Evolutionary conservation across 2,797 vertebrate genomes (phyloP).

Genomic region (Sebastes itinus): DNA sequence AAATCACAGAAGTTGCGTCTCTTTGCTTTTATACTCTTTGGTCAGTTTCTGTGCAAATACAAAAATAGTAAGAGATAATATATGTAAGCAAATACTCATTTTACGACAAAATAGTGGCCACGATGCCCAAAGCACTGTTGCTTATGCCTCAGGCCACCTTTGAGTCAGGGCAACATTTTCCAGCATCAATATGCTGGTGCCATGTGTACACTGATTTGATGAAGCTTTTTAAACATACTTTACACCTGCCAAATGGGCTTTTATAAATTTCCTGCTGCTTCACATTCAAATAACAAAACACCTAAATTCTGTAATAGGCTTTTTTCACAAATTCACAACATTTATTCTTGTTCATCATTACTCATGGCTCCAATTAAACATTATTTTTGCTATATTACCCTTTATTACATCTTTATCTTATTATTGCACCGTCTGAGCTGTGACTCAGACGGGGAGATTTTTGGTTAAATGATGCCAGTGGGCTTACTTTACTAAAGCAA

Average conservation of each 20-base stretch:
- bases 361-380: not conserved
- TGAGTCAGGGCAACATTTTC: not conserved
- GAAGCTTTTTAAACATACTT: not conserved
- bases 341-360: not conserved
- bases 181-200: not conserved
- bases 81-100: not conserved
- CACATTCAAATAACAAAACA: not conserved
- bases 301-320: not conserved
- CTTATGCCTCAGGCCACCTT: not conserved
- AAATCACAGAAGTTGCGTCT: too few relatives aligned
- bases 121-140: not conserved
- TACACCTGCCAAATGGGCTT: not conserved
- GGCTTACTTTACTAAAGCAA: conserved; percentile 9
- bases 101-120: not conserved
- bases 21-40: too few relatives aligned
- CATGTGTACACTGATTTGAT: not conserved
- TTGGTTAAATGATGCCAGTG: not conserved
- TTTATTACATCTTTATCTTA: not conserved
- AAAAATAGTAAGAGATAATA: not conserved
- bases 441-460: not conserved
- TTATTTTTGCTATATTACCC: not conserved
- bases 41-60: not conserved
- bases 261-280: not conserved
- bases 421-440: not conserved
- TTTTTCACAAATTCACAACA: not conserved